Evolutionary conservation across 2,113 vertebrate species (phyloP).

Genomic region (mouse (Mus musculus)): GRCm39 chr2:53963001-53963500

Average conservation of each 20-base stretch:
- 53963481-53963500: conserved; percentile 2
- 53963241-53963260: not conserved
- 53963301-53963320: not conserved
- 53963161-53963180: not conserved
- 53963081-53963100: conserved; percentile 47
- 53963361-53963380: not conserved
- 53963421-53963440: not conserved
- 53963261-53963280: not conserved
- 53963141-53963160: not conserved
- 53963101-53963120: conserved; percentile 12
- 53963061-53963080: not conserved
- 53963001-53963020: conserved; percentile 39
- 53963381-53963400: not conserved
- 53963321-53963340: not conserved
- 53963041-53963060: conserved; percentile 43
- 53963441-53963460: not conserved
- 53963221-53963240: conserved; percentile 23
- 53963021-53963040: conserved; percentile 35
- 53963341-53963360: not conserved
- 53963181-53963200: conserved; percentile 29
- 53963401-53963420: conserved; percentile 7
- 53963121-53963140: conserved; percentile 14
- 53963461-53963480: conserved; percentile 16
- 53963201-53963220: not conserved
- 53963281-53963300: not conserved